Evolutionary conservation across 2,113 vertebrate species (phyloP).

Genomic region (Leucopternis melanops): DNA sequence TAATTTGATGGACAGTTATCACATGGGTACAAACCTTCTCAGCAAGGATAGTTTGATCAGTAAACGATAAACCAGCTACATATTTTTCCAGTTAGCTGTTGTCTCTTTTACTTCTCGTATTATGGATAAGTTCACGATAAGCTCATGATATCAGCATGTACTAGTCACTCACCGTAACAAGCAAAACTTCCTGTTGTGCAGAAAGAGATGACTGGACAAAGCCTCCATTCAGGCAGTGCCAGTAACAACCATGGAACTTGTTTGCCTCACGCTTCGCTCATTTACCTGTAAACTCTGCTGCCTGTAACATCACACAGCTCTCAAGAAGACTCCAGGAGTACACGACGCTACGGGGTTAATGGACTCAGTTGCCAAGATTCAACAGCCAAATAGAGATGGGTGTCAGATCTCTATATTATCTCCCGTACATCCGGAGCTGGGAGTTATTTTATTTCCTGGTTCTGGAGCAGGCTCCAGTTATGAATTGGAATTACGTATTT

Average conservation of each 20-base stretch:
- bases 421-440: slow-evolving; percentile 8
- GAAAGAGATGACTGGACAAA: neutral
- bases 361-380: neutral
- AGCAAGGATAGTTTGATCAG: neutral
- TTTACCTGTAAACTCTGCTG: neutral
- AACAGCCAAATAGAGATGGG: slow-evolving; percentile 39
- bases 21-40: neutral
- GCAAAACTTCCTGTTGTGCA: neutral
- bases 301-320: neutral
- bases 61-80: neutral
- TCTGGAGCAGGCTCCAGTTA: too few relatives aligned
- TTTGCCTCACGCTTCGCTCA: neutral
- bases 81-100: neutral
- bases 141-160: neutral
- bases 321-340: neutral
- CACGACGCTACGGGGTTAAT: neutral
- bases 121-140: neutral
- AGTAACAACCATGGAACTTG: neutral
- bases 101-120: neutral
- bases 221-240: neutral
- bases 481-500: too few relatives aligned
- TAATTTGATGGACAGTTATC: neutral
- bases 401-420: slow-evolving; percentile 52
- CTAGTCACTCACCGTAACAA: neutral
- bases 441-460: too few relatives aligned